These are phyloP conservation scores for Himalopsyche anomala DNA, from an alignment of 2,888 invertebrate species.

Conservation along the genomic window DNA sequence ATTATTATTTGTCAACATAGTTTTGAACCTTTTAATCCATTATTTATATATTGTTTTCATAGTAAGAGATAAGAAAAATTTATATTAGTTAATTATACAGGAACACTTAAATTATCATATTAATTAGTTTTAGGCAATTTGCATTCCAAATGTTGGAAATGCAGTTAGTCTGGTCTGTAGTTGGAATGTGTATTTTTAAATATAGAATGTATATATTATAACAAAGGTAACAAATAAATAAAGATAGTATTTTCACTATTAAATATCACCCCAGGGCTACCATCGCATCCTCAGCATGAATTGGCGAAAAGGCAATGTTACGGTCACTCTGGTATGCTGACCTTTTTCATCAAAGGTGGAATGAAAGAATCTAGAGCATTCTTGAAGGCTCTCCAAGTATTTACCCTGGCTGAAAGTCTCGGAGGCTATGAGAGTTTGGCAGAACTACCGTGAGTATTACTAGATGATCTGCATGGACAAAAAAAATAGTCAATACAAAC, in stretches of 20 bases:
- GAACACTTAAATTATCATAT: too few species aligned
- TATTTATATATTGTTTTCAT: too few species aligned
- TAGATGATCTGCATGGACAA: constrained; percentile 9
- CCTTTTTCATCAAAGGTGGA: constrained; percentile 90
- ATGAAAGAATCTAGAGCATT: constrained; percentile 85
- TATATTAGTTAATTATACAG: too few species aligned
- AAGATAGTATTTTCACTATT: too few species aligned
- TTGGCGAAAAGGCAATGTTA: constrained; percentile 87
- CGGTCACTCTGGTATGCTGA: constrained; percentile 95
- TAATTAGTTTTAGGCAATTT: too few species aligned
- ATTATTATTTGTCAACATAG: too few species aligned
- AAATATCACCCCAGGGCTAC: constrained; percentile 78
- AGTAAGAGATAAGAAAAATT: too few species aligned
- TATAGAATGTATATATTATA: background rate
- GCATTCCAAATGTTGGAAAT: too few species aligned
- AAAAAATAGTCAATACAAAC: constrained; percentile 18
- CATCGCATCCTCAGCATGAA: constrained; percentile 91
- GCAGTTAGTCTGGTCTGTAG: too few species aligned
- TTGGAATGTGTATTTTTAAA: background rate
- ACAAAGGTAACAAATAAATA: too few species aligned
- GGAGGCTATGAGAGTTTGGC: constrained; percentile 97
- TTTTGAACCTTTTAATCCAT: too few species aligned
- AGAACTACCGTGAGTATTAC: constrained; percentile 89
- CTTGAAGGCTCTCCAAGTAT: constrained; percentile 85
- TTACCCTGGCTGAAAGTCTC: constrained; percentile 93